These are phyloP conservation scores for Odontamblyopus rebecca DNA, from an alignment of 2,797 vertebrate genomes.

Conservation along the genomic window DNA sequence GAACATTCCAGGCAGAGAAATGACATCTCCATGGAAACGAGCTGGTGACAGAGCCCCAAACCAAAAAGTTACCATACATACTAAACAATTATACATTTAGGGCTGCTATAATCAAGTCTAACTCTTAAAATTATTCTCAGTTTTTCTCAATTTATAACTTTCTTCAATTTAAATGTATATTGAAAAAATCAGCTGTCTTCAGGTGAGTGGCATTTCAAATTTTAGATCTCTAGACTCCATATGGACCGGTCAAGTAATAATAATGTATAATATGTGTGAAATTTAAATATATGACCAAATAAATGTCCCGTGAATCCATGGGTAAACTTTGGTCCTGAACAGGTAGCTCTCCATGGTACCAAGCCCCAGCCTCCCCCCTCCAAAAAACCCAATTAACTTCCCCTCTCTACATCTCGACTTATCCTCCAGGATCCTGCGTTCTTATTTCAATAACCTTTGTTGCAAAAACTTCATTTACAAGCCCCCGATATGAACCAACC, in stretches of 20 bases:
- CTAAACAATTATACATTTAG: too few species aligned
- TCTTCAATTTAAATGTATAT: neutral
- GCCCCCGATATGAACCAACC: conserved; percentile 60
- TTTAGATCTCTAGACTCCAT: neutral
- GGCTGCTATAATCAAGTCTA: too few species aligned
- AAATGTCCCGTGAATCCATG: neutral
- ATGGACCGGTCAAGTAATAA: neutral
- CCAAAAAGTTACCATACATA: too few species aligned
- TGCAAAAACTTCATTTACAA: conserved; percentile 74
- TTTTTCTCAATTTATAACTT: neutral
- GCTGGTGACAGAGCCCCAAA: too few species aligned
- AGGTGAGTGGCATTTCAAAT: neutral
- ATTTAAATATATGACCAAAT: neutral
- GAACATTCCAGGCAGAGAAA: too few species aligned
- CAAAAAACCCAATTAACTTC: conserved; percentile 65
- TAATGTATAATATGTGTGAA: neutral
- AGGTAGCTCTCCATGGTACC: conserved; percentile 67
- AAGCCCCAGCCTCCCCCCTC: conserved; percentile 20
- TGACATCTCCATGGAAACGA: too few species aligned
- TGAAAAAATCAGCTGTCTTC: neutral
- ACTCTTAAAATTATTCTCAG: neutral
- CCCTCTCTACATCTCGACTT: conserved; percentile 57
- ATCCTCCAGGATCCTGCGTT: conserved; percentile 66
- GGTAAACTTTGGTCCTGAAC: conserved; percentile 26
- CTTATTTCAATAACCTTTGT: conserved; percentile 78